phyloP scores from a whole-genome alignment of 2,797 vertebrate species.

The Gadopsis bispinosus region DNA sequence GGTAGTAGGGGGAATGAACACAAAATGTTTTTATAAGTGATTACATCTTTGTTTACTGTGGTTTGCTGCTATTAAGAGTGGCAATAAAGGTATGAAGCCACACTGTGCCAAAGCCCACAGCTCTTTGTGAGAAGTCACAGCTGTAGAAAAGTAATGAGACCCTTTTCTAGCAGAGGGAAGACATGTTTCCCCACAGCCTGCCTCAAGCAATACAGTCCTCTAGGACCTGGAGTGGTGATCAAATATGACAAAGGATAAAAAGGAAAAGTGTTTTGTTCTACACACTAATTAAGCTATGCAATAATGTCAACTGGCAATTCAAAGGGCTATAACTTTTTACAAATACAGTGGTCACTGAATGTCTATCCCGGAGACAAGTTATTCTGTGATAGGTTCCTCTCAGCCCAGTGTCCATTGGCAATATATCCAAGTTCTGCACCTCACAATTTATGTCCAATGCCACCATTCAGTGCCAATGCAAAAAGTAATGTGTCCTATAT shows the following conservation, averaged over 20 bases:
- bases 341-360: background rate
- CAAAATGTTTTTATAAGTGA: slow-evolving; percentile 3
- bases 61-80: slow-evolving; percentile 22
- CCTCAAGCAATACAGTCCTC: slow-evolving; percentile 37
- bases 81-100: slow-evolving; percentile 8
- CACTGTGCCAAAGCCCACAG: slow-evolving; percentile 6
- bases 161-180: slow-evolving; percentile 16
- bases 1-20: background rate
- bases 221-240: slow-evolving; percentile 13
- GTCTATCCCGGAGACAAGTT: background rate
- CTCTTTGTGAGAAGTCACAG: slow-evolving; percentile 32
- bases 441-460: too few species aligned
- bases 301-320: background rate
- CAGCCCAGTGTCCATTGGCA: too few species aligned
- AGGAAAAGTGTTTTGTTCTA: slow-evolving; percentile 2
- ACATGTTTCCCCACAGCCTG: slow-evolving; percentile 30
- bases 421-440: too few species aligned
- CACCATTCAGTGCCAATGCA: too few species aligned
- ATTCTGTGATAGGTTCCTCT: background rate
- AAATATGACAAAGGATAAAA: slow-evolving; percentile 23
- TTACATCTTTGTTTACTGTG: slow-evolving; percentile 9
- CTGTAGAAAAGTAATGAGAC: slow-evolving; percentile 48
- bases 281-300: background rate
- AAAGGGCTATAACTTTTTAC: background rate
- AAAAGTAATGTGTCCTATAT: too few species aligned